Conservation (phyloP, 2,113 vertebrate genomes). For the Meleagris gallopavo region DNA sequence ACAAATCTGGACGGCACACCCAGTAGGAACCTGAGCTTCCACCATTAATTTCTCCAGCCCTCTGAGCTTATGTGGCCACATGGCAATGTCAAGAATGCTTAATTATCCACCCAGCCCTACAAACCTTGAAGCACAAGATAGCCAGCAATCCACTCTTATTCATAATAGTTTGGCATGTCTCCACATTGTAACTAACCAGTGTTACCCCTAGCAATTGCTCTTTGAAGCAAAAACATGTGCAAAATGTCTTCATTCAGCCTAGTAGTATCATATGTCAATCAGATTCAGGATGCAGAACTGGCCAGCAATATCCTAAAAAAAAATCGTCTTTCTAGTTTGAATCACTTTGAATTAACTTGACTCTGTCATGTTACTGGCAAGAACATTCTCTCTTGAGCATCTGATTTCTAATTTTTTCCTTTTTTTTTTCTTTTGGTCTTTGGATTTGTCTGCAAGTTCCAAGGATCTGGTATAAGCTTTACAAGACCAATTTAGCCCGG, state of each 20-base stretch:
- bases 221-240: slow-evolving; percentile 69
- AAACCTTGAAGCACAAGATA: slow-evolving; percentile 31
- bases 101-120: slow-evolving; percentile 7
- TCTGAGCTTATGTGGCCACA: not conserved
- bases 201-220: slow-evolving; percentile 67
- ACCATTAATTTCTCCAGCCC: not conserved
- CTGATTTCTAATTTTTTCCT: slow-evolving; percentile 59
- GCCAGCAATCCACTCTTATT: slow-evolving; percentile 41
- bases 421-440: not conserved
- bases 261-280: slow-evolving; percentile 61
- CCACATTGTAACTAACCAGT: slow-evolving; percentile 16
- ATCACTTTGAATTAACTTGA: slow-evolving; percentile 67
- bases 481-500: slow-evolving; percentile 47
- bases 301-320: slow-evolving; percentile 20
- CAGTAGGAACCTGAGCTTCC: not conserved
- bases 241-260: slow-evolving; percentile 65
- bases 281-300: slow-evolving; percentile 52
- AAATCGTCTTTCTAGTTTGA: slow-evolving; percentile 39
- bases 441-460: slow-evolving; percentile 21
- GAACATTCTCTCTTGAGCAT: slow-evolving; percentile 33
- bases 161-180: not conserved
- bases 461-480: slow-evolving; percentile 46
- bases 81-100: not conserved
- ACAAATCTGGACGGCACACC: not conserved
- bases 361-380: slow-evolving; percentile 65